A percentile compares a stretch with the other conserved stretches of the same genome.
These are phyloP conservation scores for Gadopsis bispinosus DNA, from an alignment of 2,797 vertebrate genomes.

Conservation along the genomic window DNA sequence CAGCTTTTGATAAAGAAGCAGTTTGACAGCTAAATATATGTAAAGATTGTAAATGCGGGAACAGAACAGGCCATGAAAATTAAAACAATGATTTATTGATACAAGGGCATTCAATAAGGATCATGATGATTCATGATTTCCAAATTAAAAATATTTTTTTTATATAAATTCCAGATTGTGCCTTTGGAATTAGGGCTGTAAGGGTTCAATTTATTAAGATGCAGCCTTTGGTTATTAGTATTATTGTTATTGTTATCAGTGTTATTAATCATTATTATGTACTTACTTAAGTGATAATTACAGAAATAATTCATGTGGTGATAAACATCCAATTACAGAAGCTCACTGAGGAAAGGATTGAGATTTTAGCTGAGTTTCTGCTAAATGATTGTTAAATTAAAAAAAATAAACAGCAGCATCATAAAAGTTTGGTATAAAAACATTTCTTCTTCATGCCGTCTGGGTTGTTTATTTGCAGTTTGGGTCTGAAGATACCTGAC, in stretches of 20 bases:
- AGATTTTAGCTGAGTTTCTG: background rate
- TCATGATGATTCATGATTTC: background rate
- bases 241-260: background rate
- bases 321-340: background rate
- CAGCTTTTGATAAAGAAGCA: conserved; percentile 16
- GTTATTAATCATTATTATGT: background rate
- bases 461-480: conserved; percentile 26
- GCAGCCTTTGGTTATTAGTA: background rate
- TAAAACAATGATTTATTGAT: background rate
- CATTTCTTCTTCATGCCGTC: background rate
- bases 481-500: conserved; percentile 51
- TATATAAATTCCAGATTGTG: background rate
- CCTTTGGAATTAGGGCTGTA: background rate
- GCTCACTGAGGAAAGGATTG: background rate
- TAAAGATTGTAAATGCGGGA: conserved; percentile 19
- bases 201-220: background rate
- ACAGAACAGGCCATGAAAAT: background rate
- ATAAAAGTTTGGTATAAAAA: background rate
- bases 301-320: background rate
- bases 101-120: background rate
- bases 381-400: background rate
- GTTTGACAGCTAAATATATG: conserved; percentile 22
- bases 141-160: background rate
- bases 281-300: background rate
- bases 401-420: background rate